phyloP scores from a whole-genome alignment of 1,140 invertebrate species.

The Diachasma alloeum region DNA sequence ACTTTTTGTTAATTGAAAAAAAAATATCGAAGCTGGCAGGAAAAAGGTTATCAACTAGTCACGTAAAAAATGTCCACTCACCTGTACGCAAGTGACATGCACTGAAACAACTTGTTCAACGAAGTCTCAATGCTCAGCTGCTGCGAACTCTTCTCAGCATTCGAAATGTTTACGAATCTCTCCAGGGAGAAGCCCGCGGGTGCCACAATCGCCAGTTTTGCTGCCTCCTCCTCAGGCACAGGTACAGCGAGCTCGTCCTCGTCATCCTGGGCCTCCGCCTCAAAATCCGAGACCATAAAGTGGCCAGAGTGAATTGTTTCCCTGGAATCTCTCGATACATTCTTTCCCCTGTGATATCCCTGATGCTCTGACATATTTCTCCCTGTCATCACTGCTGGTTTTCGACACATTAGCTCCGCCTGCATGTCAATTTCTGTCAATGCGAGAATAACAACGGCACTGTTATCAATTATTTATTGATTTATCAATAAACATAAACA shows the following conservation, averaged over 20 bases:
- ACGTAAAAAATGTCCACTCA: constrained; percentile 59
- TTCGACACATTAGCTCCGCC: constrained; percentile 58
- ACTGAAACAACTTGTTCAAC: constrained; percentile 93
- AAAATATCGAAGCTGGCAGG: no score
- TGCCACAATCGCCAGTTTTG: constrained; percentile 52
- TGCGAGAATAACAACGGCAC: background rate
- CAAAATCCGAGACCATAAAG: constrained; percentile 97
- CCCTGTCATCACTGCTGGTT: constrained; percentile 42
- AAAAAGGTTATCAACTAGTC: no score
- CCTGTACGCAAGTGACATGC: constrained; percentile 97
- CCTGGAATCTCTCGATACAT: constrained; percentile 45
- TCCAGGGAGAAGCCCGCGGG: constrained; percentile 44
- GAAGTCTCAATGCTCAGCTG: constrained; percentile 91
- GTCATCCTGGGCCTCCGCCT: constrained; percentile 89
- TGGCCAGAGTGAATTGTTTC: constrained; percentile 96
- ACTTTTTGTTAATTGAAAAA: no score
- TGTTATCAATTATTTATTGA: background rate
- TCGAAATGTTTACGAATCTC: constrained; percentile 68
- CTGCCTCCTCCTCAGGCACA: constrained; percentile 73
- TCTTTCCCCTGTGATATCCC: constrained; percentile 32
- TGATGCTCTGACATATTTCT: constrained; percentile 29
- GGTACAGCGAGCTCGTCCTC: constrained; percentile 83
- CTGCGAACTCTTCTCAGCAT: constrained; percentile 72
- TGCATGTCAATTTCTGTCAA: constrained; percentile 45
- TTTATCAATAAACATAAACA: background rate